Percentiles rank a stretch among this genome's conserved stretches.
Evolutionary conservation across 2,113 vertebrate genomes (phyloP).

Genomic region (Lota lota): DNA sequence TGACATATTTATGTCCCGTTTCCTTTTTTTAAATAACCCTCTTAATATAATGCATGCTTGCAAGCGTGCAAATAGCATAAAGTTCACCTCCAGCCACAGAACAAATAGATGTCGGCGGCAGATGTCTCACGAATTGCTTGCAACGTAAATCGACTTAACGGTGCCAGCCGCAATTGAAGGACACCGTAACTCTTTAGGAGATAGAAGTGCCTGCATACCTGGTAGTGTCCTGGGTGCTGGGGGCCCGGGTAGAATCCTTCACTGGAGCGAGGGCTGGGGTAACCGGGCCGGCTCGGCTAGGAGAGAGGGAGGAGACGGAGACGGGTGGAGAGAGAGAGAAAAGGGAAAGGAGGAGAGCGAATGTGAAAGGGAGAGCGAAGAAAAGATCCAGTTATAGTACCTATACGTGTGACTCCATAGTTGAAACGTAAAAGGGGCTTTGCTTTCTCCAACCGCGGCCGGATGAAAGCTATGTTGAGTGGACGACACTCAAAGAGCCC

Average conservation of each 20-base stretch:
- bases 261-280: constrained; percentile 95
- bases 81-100: no score
- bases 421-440: not conserved
- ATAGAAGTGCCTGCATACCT: constrained; percentile 68
- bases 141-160: no score
- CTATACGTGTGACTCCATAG: not conserved
- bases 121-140: no score
- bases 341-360: not conserved
- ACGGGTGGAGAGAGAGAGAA: no score
- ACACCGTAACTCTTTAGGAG: not conserved
- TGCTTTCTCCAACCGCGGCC: not conserved
- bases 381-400: constrained; percentile 13
- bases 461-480: constrained; percentile 12
- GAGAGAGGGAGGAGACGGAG: no score
- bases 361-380: not conserved
- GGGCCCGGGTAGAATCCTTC: constrained; percentile 88
- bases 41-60: no score
- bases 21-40: no score
- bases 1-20: no score
- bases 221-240: constrained; percentile 75
- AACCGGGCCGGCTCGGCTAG: constrained; percentile 95
- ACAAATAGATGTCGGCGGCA: no score
- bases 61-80: no score
- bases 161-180: no score
- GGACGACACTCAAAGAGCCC: constrained; percentile 63